These are phyloP conservation scores for Shinisaurus crocodilurus DNA, from an alignment of 2,113 vertebrate genomes.

Conservation along the genomic window DNA sequence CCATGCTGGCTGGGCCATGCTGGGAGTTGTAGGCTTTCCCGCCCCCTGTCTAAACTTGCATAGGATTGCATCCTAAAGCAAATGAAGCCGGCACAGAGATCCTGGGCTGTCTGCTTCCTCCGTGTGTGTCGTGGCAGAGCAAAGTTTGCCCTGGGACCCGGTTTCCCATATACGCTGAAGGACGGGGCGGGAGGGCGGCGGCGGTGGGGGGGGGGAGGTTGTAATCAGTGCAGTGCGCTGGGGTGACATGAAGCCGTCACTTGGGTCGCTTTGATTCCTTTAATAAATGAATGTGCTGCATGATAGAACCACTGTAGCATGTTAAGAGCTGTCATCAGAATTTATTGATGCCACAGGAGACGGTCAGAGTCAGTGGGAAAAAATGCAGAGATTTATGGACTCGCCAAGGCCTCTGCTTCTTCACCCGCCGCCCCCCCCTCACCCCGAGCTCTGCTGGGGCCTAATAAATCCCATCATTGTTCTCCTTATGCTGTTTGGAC, in stretches of 20 bases:
- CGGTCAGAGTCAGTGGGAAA: constrained; percentile 40
- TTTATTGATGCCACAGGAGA: constrained; percentile 49
- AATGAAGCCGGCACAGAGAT: too few relatives aligned
- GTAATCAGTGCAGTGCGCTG: constrained; percentile 12
- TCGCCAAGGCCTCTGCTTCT: constrained; percentile 12
- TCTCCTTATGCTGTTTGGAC: background rate
- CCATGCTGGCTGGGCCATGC: too few relatives aligned
- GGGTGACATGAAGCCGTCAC: constrained; percentile 27
- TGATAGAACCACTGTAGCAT: constrained; percentile 44
- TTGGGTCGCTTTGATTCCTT: constrained; percentile 35
- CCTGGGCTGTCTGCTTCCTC: too few relatives aligned
- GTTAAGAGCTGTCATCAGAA: constrained; percentile 46
- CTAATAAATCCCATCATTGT: constrained; percentile 40
- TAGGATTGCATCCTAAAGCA: too few relatives aligned
- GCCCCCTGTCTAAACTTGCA: too few relatives aligned
- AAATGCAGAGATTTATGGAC: constrained; percentile 43
- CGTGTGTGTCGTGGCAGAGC: background rate
- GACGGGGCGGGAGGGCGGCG: background rate
- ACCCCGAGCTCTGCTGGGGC: background rate
- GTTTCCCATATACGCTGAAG: background rate
- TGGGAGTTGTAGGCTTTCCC: too few relatives aligned
- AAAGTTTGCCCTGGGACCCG: background rate
- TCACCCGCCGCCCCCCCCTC: background rate
- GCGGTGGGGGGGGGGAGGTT: too few relatives aligned
- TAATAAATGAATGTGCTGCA: constrained; percentile 34